Conservation (phyloP, 2,113 vertebrate species). For the Polypterus senegalus region DNA sequence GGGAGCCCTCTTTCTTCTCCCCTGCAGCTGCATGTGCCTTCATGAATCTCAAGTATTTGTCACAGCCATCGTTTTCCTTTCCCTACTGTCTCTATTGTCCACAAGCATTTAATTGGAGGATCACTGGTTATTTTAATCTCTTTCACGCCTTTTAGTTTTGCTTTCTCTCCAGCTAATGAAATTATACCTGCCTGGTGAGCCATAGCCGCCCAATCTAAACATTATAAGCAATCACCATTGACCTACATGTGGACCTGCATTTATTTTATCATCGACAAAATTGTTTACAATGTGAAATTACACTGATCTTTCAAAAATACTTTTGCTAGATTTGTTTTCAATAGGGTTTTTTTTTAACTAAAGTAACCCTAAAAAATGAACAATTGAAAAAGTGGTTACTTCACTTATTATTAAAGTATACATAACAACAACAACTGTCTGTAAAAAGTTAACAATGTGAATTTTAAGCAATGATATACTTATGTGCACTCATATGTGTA, state of each 20-base stretch:
- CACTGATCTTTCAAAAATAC: too few relatives aligned
- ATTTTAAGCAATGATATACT: too few relatives aligned
- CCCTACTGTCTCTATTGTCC: constrained; percentile 51
- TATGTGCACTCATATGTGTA: too few relatives aligned
- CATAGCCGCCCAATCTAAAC: constrained; percentile 52
- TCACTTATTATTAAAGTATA: too few relatives aligned
- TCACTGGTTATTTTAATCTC: constrained; percentile 90
- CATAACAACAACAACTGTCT: too few relatives aligned
- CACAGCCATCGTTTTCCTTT: constrained; percentile 9
- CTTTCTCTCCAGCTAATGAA: constrained; percentile 84
- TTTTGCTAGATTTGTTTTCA: too few relatives aligned
- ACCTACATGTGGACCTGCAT: background rate
- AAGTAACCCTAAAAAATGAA: too few relatives aligned
- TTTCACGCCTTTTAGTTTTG: constrained; percentile 63
- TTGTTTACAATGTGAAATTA: too few relatives aligned
- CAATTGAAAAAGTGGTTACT: too few relatives aligned
- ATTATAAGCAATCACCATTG: constrained; percentile 14
- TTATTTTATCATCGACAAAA: too few relatives aligned
- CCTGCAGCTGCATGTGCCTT: constrained; percentile 21
- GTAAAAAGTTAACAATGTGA: too few relatives aligned
- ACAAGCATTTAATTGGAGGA: constrained; percentile 88
- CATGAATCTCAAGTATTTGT: constrained; percentile 7
- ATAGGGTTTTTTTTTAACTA: too few relatives aligned
- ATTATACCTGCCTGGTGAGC: constrained; percentile 86
- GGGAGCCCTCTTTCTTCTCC: constrained; percentile 22